Evolutionary conservation across 2,888 invertebrate species (phyloP), one percentile per base, ranked within the genome.

Genomic region (Chouioia cunea): DNA sequence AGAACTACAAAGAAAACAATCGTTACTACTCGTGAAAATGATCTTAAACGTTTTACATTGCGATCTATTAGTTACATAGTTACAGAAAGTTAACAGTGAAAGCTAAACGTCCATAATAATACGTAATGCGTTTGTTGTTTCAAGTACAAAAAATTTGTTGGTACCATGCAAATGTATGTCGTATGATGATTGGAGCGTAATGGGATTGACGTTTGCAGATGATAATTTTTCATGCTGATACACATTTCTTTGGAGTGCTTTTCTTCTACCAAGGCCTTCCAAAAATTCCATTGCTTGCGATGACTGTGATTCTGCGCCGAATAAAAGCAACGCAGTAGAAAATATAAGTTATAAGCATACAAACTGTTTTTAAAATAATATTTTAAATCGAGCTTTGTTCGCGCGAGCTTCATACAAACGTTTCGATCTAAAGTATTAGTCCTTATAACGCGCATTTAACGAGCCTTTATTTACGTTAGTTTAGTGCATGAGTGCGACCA

Each of bases 1-100:
- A 97, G 89, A 65, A 96, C 97, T 97, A 91, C 27, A 6, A 36
- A 36, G 36, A 10, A 36, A 1, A 12, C 6, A 6, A 36, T 36
- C 53, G 43, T 43, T 36, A 58, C 54, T 46, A 46, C 18, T 56
- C 57, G n/a, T n/a, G 36, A 36, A 59, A 54, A 54, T 52, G 20
- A 65, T 65, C 52, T 22, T 27, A 12, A 12, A 12, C 56, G n/a
- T 56, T 47, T 4, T 47, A 46, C 18, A 59, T 2, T 16, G 18
- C 48, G 46, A 59, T 59, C 46, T 44, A 46, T 16, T 18, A 27
- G 23, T 52, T 22, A n/a, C n/a, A n/a, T n/a, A n/a, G n/a, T 36
- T 10, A 36, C 10, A 36, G 6, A 2, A 36, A 36, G 1, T 36
- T 36, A 10, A 36, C 36, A 36, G 6, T 12, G 6, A 36, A 36